These are phyloP conservation scores for Cetoscarus ocellatus DNA, from an alignment of 2,797 vertebrate genomes.

Conservation along the genomic window DNA sequence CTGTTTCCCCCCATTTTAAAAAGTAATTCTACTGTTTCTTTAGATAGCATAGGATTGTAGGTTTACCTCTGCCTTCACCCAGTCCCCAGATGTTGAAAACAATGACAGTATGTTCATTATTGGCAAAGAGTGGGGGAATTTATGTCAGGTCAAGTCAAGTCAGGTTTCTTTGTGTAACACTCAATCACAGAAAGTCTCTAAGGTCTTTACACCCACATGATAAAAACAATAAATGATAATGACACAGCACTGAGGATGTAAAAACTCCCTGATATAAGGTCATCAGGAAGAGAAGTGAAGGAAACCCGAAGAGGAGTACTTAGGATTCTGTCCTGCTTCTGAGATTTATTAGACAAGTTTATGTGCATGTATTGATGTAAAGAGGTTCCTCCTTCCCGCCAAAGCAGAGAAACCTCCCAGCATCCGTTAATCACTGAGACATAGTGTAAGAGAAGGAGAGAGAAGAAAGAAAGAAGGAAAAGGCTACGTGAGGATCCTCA, in stretches of 20 bases:
- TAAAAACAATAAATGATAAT: slow-evolving; percentile 45
- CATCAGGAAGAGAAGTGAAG: slow-evolving; percentile 15
- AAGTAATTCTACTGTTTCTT: too few species aligned
- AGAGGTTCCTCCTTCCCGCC: slow-evolving; percentile 1
- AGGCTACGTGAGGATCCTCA: slow-evolving; percentile 76
- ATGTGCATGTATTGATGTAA: slow-evolving; percentile 39
- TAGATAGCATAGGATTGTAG: not conserved
- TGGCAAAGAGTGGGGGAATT: slow-evolving; percentile 18
- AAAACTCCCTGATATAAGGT: slow-evolving; percentile 9
- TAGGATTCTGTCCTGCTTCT: slow-evolving; percentile 8
- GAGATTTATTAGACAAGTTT: slow-evolving; percentile 47
- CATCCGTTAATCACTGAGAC: slow-evolving; percentile 41
- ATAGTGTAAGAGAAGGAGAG: slow-evolving; percentile 16
- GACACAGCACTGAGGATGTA: slow-evolving; percentile 21
- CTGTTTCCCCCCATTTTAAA: too few species aligned
- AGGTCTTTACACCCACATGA: slow-evolving; percentile 25
- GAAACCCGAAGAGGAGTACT: slow-evolving; percentile 10
- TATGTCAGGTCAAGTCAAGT: slow-evolving; percentile 29
- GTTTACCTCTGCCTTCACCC: not conserved
- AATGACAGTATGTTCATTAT: not conserved
- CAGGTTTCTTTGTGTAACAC: slow-evolving; percentile 22
- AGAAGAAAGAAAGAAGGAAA: slow-evolving; percentile 22
- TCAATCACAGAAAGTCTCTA: slow-evolving; percentile 36
- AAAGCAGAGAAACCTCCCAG: slow-evolving; percentile 25
- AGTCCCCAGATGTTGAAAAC: slow-evolving; percentile 10